A percentile compares a stretch with the other conserved stretches of the same genome.
Evolutionary conservation across 2,113 vertebrate species (phyloP).

Genomic region (Pollachius pollachius): DNA sequence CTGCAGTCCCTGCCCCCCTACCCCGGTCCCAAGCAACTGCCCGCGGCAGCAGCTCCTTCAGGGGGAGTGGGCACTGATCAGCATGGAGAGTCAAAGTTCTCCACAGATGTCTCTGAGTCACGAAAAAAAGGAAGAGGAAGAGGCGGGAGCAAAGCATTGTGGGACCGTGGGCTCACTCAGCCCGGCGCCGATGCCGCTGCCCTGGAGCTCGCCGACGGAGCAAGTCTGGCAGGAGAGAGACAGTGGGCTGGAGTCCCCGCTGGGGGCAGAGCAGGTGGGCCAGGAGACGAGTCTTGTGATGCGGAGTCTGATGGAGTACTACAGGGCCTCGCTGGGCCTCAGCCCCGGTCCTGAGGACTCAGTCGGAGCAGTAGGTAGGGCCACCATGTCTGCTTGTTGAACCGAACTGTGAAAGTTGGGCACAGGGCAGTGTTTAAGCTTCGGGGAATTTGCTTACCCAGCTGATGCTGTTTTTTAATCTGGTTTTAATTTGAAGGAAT

Average conservation of each 20-base stretch:
- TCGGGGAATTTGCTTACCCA: too few relatives aligned
- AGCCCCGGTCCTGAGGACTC: slow-evolving; percentile 42
- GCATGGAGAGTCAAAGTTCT: slow-evolving; percentile 23
- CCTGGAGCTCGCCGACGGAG: slow-evolving; percentile 39
- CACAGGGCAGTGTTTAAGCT: too few relatives aligned
- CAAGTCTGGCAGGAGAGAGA: slow-evolving; percentile 59
- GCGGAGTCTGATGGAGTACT: slow-evolving; percentile 63
- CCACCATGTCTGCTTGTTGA: background rate
- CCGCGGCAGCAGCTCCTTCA: slow-evolving; percentile 41
- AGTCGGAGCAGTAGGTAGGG: slow-evolving; percentile 61
- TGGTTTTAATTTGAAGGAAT: too few relatives aligned
- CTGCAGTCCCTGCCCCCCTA: background rate
- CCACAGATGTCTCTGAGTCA: slow-evolving; percentile 2
- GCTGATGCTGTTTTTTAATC: too few relatives aligned
- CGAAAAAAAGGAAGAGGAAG: too few relatives aligned
- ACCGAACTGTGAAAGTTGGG: too few relatives aligned
- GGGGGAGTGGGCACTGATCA: slow-evolving; percentile 62
- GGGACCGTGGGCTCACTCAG: slow-evolving; percentile 9
- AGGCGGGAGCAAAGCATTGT: slow-evolving; percentile 17
- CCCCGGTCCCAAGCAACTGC: slow-evolving; percentile 27
- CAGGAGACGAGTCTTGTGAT: slow-evolving; percentile 60
- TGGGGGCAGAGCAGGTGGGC: slow-evolving; percentile 31
- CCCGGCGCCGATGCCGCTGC: slow-evolving; percentile 17
- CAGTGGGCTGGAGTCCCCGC: slow-evolving; percentile 46
- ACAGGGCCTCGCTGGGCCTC: slow-evolving; percentile 50